Evolutionary conservation across 2,113 vertebrate genomes (phyloP), one percentile per base, ranked within the genome.

Genomic region (Dermatemys mawii): DNA sequence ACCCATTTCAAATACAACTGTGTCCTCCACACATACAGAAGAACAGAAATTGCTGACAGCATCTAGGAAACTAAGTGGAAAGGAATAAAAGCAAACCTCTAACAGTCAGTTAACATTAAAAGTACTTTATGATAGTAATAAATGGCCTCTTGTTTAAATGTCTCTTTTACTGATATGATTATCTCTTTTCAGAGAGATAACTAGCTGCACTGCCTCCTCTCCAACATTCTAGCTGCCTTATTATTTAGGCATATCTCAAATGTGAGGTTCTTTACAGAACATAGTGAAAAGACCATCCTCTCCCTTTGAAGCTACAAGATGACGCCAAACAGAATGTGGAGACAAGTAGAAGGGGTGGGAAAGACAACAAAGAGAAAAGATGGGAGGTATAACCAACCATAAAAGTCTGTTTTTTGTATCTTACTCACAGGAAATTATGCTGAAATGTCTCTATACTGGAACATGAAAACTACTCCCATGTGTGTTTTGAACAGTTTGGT

Each of bases 51-150:
- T 0, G 0, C 60, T n/a, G 86, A 87, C 19, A 38, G 17, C 93
- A 95, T 96, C 88, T 88, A 93, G 84, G 55, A 95, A 94, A 92
- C 35, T 88, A 92, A 89, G 51, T 93, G 49, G 55, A 84, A 32
- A 94, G 96, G 92, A 96, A 96, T 87, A 86, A 97, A 94, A 96
- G 86, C 84, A 93, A 90, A 85, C 46, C 91, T 92, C 1, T 84
- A 93, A 92, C 95, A 97, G 94, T 83, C 94, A 94, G 90, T 95
- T 92, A 91, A 91, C 92, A 95, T 97, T 96, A 96, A 32, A 93
- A 90, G 78, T 96, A 94, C 86, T 96, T 97, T 96, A 97, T 92
- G 93, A 97, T 85, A 97, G 95, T 92, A 57, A 90, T 96, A 96
- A 96, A 95, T 89, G 95, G 92, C 7, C 8, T 89, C 86, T 93